Base-by-base conservation (phyloP, 1,140 invertebrate genomes). In the Magallana gigas region DNA sequence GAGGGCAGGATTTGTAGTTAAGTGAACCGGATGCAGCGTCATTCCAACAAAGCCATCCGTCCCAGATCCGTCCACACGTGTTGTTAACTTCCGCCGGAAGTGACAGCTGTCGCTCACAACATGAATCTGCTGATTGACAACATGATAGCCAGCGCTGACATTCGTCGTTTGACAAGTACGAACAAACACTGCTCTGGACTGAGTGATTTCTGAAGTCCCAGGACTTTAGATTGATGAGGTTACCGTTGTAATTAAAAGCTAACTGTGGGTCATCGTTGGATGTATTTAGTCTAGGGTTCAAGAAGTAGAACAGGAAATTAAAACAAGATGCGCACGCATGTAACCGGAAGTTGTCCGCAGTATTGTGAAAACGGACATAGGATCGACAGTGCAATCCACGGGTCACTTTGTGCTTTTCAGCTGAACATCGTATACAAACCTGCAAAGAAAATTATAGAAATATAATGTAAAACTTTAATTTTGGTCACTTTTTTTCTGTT, bases 11-110 rank as follows among this genome's bases (percentile, higher is more conserved):
- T 71, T 96, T 96, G 92, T 96, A 96, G 11, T 96, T 97, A 48
- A 96, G 96, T 83, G 95, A 93, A 90, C 97, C 97, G n/a, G 97
- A 97, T 11, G 95, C 94, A 8, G 97, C 98, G 92, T 97, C 96
- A 36, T 97, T 97, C 97, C 97, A 98, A 93, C 98, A 98, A 6
- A 96, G 96, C 97, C 97, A 98, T 56, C 97, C 97, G 95, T 98
- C 98, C 94, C 97, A 98, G 5, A 96, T 96, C 83, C 96, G 96
- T n/a, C 95, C 95, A 94, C 98, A 98, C 5, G 90, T 87, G 8
- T 81, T 60, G n/a, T 93, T 91, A 83, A 93, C 94, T 0, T 94
- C 93, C 6, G 91, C 88, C 16, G 95, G 91, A 36, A 87, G 58
- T 58, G 62, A 59, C 2, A 89, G 14, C 48, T 93, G 92, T 11